Percentiles rank a stretch among this genome's conserved stretches.
Evolutionary conservation across 1,140 invertebrate species (phyloP).

Genomic region (Tenebrio molitor): DNA sequence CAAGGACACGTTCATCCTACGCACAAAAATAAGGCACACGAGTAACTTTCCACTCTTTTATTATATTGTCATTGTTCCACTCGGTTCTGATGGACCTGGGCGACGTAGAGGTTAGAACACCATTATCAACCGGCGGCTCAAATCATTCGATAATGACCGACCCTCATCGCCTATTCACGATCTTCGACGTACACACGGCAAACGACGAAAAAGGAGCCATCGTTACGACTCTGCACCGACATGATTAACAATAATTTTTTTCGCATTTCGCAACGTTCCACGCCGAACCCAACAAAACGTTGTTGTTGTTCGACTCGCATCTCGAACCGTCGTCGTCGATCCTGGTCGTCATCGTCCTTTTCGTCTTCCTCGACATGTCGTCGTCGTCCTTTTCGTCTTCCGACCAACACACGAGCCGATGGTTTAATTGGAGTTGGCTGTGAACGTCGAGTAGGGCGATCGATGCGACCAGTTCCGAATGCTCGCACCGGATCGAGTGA

Average conservation of each 20-base stretch:
- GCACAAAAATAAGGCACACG: conserved; percentile 45
- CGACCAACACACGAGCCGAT: no score
- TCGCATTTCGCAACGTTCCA: not conserved
- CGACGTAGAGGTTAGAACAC: conserved; percentile 37
- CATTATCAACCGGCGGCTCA: conserved; percentile 30
- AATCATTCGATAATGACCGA: conserved; percentile 36
- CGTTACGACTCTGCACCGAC: not conserved
- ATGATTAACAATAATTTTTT: conserved; percentile 34
- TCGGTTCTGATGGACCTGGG: conserved; percentile 27
- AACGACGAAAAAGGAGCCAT: not conserved
- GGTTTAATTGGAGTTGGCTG: conserved; percentile 26
- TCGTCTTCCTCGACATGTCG: no score
- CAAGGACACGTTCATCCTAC: conserved; percentile 46
- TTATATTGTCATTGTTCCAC: conserved; percentile 38
- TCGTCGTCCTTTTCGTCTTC: no score
- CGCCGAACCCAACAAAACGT: no score
- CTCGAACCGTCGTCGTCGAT: not conserved
- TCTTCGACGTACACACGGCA: conserved; percentile 8
- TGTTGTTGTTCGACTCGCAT: no score
- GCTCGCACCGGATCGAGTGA: not conserved
- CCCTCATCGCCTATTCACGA: conserved; percentile 25
- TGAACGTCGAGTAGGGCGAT: conserved; percentile 17
- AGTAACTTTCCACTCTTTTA: conserved; percentile 45
- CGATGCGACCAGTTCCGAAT: conserved; percentile 6
- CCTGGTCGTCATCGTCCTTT: not conserved